Base-by-base conservation (phyloP, 2,888 invertebrate genomes). In the Micropterix aruncella region DNA sequence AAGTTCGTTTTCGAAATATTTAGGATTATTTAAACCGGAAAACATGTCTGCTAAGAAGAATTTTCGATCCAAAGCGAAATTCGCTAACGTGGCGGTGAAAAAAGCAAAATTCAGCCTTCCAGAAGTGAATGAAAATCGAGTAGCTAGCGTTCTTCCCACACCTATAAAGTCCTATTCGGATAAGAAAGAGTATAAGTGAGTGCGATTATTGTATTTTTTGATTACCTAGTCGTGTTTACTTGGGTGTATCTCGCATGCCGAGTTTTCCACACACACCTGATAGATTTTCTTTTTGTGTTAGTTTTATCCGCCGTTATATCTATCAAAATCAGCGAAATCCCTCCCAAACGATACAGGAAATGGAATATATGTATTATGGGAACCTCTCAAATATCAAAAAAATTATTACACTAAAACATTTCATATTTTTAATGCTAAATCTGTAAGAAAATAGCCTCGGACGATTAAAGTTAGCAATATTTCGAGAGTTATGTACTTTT, bases 131-230 rank as follows among this genome's bases (percentile, higher is more conserved):
- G 27, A 27, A 27, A 27, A 27, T 27, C 27, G 27, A 27, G 12
- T 27, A 27, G 27, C 27, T 7, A 27, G 27, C 27, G 58, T 65
- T 55, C 60, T 77, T 48, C 54, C 66, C 40, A 62, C 67, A 50
- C 87, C 88, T 7, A 70, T 75, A 27, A 84, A 86, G 63, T 85
- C 87, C 42, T 73, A 73, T 44, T 79, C 78, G 51, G 89, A 89
- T 62, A 81, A 81, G 58, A 89, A 88, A 58, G 65, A 79, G 45
- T 88, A 88, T 59, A 83, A 77, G 85, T 85, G 53, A 52, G 50
- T 42, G 52, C 50, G 54, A 47, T 19, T 16, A 39, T 44, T 43
- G 19, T 38, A n/a, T 40, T 37, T 38, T 41, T 46, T 19, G 38
- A 4, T 37, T 41, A 45, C 43, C 37, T 45, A 36, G 36, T 37